Base-by-base conservation (phyloP, 1,140 invertebrate species). In the Euglossa dilemma region DNA sequence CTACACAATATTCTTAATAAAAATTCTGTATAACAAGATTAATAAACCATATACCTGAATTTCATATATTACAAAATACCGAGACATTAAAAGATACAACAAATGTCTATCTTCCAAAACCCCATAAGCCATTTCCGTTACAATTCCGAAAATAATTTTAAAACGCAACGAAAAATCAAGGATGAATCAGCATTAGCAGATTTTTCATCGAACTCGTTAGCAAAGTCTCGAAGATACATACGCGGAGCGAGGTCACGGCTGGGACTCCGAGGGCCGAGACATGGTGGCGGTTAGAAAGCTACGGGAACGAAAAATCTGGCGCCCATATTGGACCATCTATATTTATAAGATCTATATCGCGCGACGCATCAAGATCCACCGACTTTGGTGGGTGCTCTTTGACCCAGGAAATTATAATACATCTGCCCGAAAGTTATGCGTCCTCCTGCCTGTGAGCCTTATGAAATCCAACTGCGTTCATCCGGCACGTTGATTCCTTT, bases 291-390 rank as follows among this genome's bases (percentile, higher is more conserved):
- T 28, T 74, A 52, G 79, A 25, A 73, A 52, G 14, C 36, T 18
- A 63, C 25, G 20, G 20, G 8, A 61, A 77, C 56, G 23, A 54
- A 56, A 75, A 81, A 81, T 81, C 83, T 83, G 78, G 80, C 64
- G 78, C 71, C 79, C 84, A 87, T 86, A 92, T 89, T 84, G 82
- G 86, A 88, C 78, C 86, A 91, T 92, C 86, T 91, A 90, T 91
- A 92, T 92, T 92, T 92, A 91, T 91, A 89, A 92, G 92, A 91
- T 92, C 86, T 78, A 87, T 89, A 92, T 92, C 89, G 81, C 67
- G 54, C 59, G 69, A 57, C 66, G 78, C 80, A 84, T 81, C 85
- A 82, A 79, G 78, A 76, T 77, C 43, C 57, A 23, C 45, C 64
- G 79, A 80, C 71, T 50, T 8, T 20, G 28, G 57, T 20, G 28